A percentile compares a stretch with the other conserved stretches of the same genome.
Conservation (phyloP, 2,888 invertebrate species). For the Campoplex capitator region DNA sequence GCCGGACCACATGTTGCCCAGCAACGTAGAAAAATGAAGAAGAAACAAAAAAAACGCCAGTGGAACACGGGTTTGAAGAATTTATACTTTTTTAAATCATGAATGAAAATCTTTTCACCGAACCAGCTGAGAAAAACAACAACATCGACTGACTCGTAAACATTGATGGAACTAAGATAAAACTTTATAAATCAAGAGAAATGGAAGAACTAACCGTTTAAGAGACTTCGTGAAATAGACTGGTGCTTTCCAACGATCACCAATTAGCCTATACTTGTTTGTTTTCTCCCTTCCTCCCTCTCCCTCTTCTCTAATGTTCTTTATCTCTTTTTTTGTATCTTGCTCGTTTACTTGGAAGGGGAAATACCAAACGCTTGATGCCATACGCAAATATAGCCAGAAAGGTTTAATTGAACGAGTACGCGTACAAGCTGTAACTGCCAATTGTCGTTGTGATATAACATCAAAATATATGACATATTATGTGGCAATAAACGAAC, state of each 20-base stretch:
- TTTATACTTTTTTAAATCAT: neutral
- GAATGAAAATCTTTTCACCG: neutral
- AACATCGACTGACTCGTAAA: neutral
- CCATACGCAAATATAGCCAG: conserved; percentile 69
- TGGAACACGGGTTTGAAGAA: neutral
- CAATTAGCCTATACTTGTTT: conserved; percentile 59
- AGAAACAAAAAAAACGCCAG: neutral
- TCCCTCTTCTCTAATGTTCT: conserved; percentile 4
- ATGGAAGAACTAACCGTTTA: conserved; percentile 30
- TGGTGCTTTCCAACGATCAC: conserved; percentile 57
- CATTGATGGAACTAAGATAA: neutral
- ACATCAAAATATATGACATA: conserved; percentile 53
- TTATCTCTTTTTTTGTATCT: conserved; percentile 36
- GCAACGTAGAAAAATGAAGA: neutral
- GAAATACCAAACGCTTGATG: conserved; percentile 67
- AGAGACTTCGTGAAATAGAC: conserved; percentile 47
- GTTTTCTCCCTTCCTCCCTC: conserved; percentile 34
- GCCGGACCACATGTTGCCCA: conserved; percentile 56
- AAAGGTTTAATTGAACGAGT: conserved; percentile 70
- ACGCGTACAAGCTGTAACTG: conserved; percentile 26
- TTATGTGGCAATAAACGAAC: conserved; percentile 63
- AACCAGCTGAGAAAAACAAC: neutral
- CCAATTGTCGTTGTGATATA: conserved; percentile 68
- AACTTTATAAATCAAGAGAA: neutral
- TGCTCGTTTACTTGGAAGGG: conserved; percentile 41